Base-by-base conservation (phyloP, 2,888 invertebrate species). In the Endomychus coccineus region DNA sequence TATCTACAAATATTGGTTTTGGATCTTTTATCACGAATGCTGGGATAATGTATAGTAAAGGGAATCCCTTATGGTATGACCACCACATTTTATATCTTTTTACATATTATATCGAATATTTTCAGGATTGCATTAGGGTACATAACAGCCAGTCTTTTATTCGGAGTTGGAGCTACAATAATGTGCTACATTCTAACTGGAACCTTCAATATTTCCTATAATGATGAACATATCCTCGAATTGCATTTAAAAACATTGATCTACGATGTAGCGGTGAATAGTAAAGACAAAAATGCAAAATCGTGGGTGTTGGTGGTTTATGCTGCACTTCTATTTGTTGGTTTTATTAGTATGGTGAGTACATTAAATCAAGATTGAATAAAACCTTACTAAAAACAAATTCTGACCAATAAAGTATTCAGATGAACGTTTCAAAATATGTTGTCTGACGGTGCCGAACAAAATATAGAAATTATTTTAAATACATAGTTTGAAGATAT, bases 1-100 rank as follows among this genome's bases (percentile, higher is more conserved):
- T 80, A 53, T 78, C 79, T 0, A 74, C 77, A 2, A 75, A 78
- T 36, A 65, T 78, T 27, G 73, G 77, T 41, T 74, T 78, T 49
- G 80, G 80, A 13, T 74, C 76, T 43, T 69, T 78, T 38, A 70
- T 75, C 16, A 79, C 79, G 27, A 73, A 75, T 25, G 78, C 78
- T 7, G 78, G 77, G 14, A 71, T 74, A 24, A 64, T 78, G 16
- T 78, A 77, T 51, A 73, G 72, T 42, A 71, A 78, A 61, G 74
- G 72, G 30, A 78, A 78, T 61, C 77, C 78, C 16, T 69, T 78
- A 56, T 77, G 77, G 80, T 78, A 65, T 71, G 68, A 53, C 24
- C 16, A 10, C n/a, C n/a, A 7, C 24, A 6, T 22, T 7, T 22
- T 24, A 24, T 24, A 24, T n/a, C n/a, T 24, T 6, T 32, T 14